A percentile compares a stretch with the other conserved stretches of the same genome.
Conservation (phyloP, 2,888 invertebrate genomes). For the Idaea dimidiata region DNA sequence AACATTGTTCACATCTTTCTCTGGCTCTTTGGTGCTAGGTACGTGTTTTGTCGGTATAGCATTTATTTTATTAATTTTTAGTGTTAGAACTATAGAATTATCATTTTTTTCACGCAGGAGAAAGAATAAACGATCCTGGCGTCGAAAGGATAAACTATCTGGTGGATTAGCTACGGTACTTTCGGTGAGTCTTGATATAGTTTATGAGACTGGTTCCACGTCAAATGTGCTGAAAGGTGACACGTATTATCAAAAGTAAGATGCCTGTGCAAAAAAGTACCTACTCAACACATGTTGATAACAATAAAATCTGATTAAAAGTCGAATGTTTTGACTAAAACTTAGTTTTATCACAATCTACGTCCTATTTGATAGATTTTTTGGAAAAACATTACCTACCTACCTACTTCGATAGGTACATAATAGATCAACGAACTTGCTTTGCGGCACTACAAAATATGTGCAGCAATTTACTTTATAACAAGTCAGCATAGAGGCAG, state of each 20-base stretch:
- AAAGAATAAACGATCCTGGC: constrained; percentile 70
- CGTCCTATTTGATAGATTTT: background rate
- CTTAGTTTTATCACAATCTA: background rate
- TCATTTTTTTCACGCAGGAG: constrained; percentile 57
- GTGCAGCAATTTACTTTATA: background rate
- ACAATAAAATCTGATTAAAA: background rate
- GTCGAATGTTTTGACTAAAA: background rate
- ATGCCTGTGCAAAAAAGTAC: constrained; percentile 42
- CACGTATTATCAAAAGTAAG: constrained; percentile 75
- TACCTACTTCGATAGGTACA: no score
- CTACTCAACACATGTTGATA: constrained; percentile 24
- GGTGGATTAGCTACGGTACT: constrained; percentile 78
- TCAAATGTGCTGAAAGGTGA: constrained; percentile 80
- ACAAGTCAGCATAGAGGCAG: background rate
- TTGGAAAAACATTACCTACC: background rate
- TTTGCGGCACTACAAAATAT: background rate
- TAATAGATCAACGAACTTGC: background rate
- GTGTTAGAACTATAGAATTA: constrained; percentile 37
- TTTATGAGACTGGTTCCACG: constrained; percentile 71
- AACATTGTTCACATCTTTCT: constrained; percentile 56
- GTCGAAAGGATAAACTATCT: constrained; percentile 63
- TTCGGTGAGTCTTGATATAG: constrained; percentile 65
- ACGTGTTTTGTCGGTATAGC: constrained; percentile 50
- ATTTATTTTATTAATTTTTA: constrained; percentile 45
- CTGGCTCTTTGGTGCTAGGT: constrained; percentile 72